Percentiles rank a stretch among this genome's conserved stretches.
Evolutionary conservation across 2,113 vertebrate species (phyloP).

Genomic region (Leptobrachium ailaonicum): DNA sequence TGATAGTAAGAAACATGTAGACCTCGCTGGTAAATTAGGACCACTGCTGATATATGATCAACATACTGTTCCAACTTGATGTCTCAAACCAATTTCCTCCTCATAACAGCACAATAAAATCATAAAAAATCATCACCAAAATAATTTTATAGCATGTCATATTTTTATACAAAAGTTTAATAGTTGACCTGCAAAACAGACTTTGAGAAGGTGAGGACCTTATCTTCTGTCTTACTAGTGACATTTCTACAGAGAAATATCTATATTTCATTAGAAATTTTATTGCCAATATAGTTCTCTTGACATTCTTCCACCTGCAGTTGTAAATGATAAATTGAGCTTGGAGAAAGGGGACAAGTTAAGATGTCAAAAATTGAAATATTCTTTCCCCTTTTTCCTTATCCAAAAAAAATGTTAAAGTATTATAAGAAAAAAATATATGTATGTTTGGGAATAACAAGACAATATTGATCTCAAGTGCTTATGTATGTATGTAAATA

Average conservation of each 20-base stretch:
- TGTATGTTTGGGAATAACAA: no score
- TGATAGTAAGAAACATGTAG: no score
- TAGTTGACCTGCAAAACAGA: neutral
- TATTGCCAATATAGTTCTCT: conserved; percentile 13
- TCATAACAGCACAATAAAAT: neutral
- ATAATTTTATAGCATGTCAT: neutral
- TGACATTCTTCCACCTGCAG: conserved; percentile 30
- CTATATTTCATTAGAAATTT: conserved; percentile 21
- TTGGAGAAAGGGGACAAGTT: conserved; percentile 25
- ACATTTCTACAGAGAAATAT: neutral
- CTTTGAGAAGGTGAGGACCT: neutral
- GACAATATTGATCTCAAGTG: no score
- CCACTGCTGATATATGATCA: neutral
- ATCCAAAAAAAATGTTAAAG: neutral
- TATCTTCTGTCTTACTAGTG: neutral
- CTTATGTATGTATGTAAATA: no score
- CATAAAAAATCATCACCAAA: neutral
- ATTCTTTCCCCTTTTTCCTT: neutral
- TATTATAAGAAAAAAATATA: neutral
- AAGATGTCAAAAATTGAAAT: conserved; percentile 11
- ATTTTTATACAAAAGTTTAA: neutral
- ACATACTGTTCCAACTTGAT: neutral
- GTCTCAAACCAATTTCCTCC: neutral
- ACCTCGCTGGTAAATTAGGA: no score
- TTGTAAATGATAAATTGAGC: conserved; percentile 22